Evolutionary conservation across 2,113 vertebrate genomes (phyloP).

Genomic region (Anarrhichthys ocellatus): DNA sequence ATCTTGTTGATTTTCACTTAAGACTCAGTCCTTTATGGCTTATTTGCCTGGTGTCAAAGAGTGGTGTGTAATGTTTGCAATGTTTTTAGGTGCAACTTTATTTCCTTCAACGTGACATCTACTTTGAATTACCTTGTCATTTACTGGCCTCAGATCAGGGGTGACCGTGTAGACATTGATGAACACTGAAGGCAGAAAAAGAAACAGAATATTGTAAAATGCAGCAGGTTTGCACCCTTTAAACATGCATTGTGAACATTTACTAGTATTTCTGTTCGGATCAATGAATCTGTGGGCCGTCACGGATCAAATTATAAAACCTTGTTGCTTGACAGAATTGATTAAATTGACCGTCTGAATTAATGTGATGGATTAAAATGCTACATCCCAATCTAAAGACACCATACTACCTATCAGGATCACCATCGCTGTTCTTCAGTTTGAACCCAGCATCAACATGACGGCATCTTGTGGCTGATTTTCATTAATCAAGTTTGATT

Average conservation of each 20-base stretch:
- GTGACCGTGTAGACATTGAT: slow-evolving; percentile 90
- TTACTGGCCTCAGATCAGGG: slow-evolving; percentile 88
- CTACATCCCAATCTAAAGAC: background rate
- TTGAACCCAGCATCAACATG: slow-evolving; percentile 8
- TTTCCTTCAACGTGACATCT: background rate
- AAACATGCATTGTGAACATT: background rate
- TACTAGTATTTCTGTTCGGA: background rate
- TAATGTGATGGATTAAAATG: slow-evolving; percentile 6
- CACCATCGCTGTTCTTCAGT: background rate
- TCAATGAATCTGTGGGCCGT: background rate
- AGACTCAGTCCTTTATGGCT: background rate
- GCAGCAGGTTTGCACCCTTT: background rate
- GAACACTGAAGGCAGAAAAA: slow-evolving; percentile 83
- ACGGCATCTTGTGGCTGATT: slow-evolving; percentile 10
- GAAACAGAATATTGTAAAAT: slow-evolving; percentile 16
- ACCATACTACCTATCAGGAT: background rate
- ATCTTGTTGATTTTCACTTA: background rate
- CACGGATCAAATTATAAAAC: background rate
- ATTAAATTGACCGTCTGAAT: background rate
- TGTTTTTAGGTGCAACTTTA: background rate
- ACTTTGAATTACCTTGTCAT: slow-evolving; percentile 85
- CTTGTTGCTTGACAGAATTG: background rate
- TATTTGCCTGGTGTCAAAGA: background rate
- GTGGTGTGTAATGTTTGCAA: background rate
- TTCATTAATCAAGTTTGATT: background rate